Base-by-base conservation (phyloP, 2,797 vertebrate genomes). In the Ambastaia sidthimunki region DNA sequence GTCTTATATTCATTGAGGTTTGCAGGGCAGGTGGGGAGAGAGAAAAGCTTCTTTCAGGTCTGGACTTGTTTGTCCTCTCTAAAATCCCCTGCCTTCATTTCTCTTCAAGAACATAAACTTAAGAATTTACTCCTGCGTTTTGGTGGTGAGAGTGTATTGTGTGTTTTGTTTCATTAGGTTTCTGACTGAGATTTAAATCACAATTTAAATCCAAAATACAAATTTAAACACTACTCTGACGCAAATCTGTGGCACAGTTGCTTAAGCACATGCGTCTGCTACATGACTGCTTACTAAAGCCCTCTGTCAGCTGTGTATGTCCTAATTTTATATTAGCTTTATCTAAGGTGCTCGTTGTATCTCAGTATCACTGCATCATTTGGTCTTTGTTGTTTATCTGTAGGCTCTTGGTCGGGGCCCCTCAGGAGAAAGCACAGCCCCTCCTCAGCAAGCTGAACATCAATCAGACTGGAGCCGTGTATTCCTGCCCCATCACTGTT, bases 381-480 rank as follows among this genome's bases (percentile, higher is more conserved):
- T 28, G 28, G 2, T 6, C 9, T 80, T 59, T 76, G 3, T 54
- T 73, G 50, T 65, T 78, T 19, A 72, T 84, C 3, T 83, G 9
- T 89, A 98, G 97, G 80, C 92, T 98, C 69, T 91, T 99, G 60
- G 87, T 90, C 0, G 97, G 97, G 41, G 96, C 97, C 0, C 97
- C 97, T 10, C 95, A 86, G 76, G 96, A 97, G 5, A 88, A 90
- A 23, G 92, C 95, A 0, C 2, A 85, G 5, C 83, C 88, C 1
- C 71, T 84, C 0, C 86, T 92, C n/a, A 88, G 80, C 37, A 91
- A 81, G 0, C 84, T 92, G 16, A 89, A 82, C 34, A 91, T 95
- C 81, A 96, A 95, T 0, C 93, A 95, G 75, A 98, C 96, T 0
- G 97, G 97, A 0, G 96, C 95, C 0, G 91, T 98, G 74, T 99